A percentile compares a stretch with the other conserved stretches of the same genome.
phyloP scores from a whole-genome alignment of 2,797 vertebrate genomes.

The Semaprochilodus insignis region DNA sequence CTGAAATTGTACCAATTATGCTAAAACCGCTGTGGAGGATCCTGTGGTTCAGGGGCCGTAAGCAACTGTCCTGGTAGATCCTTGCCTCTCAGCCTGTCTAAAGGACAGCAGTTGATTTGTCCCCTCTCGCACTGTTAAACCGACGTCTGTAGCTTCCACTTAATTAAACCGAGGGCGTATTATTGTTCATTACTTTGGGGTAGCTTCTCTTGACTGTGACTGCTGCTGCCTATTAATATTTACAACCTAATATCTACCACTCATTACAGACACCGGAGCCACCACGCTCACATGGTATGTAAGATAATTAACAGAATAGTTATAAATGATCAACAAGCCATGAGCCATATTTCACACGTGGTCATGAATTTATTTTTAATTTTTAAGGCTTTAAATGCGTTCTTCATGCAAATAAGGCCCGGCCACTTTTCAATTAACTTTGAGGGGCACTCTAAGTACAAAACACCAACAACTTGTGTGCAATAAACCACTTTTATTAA shows the following conservation, averaged over 20 bases:
- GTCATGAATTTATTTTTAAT: constrained; percentile 81
- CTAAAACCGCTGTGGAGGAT: too few relatives aligned
- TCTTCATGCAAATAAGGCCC: constrained; percentile 81
- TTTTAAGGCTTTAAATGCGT: constrained; percentile 82
- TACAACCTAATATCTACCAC: constrained; percentile 78
- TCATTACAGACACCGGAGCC: constrained; percentile 72
- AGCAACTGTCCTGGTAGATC: background rate
- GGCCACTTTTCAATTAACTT: constrained; percentile 83
- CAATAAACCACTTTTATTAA: constrained; percentile 71
- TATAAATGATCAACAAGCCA: constrained; percentile 82
- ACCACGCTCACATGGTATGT: constrained; percentile 73
- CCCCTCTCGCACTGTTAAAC: constrained; percentile 6
- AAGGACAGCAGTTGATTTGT: constrained; percentile 28
- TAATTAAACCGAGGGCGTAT: constrained; percentile 49
- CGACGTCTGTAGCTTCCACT: constrained; percentile 14
- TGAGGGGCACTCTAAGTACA: constrained; percentile 71
- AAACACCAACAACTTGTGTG: constrained; percentile 70
- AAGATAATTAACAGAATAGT: constrained; percentile 83
- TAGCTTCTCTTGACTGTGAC: constrained; percentile 34
- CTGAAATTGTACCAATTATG: too few relatives aligned
- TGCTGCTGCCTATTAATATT: constrained; percentile 56
- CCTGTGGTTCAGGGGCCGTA: too few relatives aligned
- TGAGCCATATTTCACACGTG: constrained; percentile 82
- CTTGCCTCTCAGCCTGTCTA: background rate
- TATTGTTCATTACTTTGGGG: constrained; percentile 54